phyloP scores from a whole-genome alignment of 2,888 invertebrate species.

The Lycocerus yunnanus region DNA sequence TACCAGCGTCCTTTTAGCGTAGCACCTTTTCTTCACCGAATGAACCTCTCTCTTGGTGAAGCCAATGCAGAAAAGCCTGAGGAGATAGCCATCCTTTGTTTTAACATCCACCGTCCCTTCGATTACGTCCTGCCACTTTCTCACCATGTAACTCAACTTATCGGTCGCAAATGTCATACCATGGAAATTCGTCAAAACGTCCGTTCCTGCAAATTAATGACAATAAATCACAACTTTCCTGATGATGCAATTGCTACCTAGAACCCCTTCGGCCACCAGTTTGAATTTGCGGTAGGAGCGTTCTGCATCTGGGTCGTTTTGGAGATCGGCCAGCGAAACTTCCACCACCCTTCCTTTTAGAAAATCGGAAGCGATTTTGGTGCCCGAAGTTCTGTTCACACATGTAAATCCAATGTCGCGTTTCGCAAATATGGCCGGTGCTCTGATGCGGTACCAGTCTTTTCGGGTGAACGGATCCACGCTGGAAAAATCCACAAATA shows the following conservation, averaged over 20 bases:
- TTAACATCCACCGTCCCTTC: conserved; percentile 98
- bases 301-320: conserved; percentile 94
- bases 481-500: conserved; percentile 56
- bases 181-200: conserved; percentile 98
- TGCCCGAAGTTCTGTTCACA: conserved; percentile 94
- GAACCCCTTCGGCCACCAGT: conserved; percentile 96
- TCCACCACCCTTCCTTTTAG: conserved; percentile 98
- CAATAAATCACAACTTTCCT: neutral
- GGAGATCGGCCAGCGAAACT: conserved; percentile 96
- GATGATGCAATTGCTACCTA: conserved; percentile 60
- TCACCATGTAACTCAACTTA: conserved; percentile 98
- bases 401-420: conserved; percentile 98
- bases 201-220: conserved; percentile 61
- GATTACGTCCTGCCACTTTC: conserved; percentile 99
- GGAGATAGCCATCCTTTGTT: conserved; percentile 95
- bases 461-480: conserved; percentile 99
- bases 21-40: conserved; percentile 96
- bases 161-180: conserved; percentile 99
- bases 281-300: conserved; percentile 98
- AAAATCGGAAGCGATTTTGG: conserved; percentile 95
- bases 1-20: conserved; percentile 97
- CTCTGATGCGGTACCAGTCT: conserved; percentile 83
- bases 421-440: conserved; percentile 94
- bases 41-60: conserved; percentile 96
- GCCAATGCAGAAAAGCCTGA: conserved; percentile 98